Percentiles rank a stretch among this genome's conserved stretches.
Conservation (phyloP, 2,113 vertebrate genomes). For the Agapornis roseicollis region DNA sequence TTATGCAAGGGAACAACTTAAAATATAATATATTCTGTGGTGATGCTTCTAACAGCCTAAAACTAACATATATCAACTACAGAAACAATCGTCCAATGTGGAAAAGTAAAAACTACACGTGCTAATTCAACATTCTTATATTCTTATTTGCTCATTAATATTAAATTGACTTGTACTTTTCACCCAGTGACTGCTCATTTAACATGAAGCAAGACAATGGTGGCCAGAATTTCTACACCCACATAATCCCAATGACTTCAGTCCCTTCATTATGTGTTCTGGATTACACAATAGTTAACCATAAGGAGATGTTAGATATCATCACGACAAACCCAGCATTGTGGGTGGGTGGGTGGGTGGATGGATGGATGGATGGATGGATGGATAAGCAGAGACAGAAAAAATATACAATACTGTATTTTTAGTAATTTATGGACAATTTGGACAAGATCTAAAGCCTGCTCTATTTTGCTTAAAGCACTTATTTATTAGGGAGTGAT, state of each 20-base stretch:
- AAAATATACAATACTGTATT: neutral
- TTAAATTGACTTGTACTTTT: slow-evolving; percentile 30
- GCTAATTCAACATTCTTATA: neutral
- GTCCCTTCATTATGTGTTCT: neutral
- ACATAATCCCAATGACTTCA: slow-evolving; percentile 33
- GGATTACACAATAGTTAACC: neutral
- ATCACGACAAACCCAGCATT: neutral
- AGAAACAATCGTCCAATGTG: neutral
- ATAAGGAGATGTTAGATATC: neutral
- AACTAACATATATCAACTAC: neutral
- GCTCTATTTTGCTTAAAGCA: neutral
- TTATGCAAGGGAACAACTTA: neutral
- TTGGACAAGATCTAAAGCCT: neutral
- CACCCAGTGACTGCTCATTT: neutral
- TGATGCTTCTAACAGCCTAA: neutral
- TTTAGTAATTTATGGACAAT: neutral
- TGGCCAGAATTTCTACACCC: slow-evolving; percentile 39
- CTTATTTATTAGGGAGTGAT: neutral
- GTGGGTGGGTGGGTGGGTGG: too few species aligned
- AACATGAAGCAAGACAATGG: slow-evolving; percentile 1
- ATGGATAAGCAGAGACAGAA: neutral
- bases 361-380: neutral
- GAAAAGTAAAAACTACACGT: neutral
- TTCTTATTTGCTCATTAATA: slow-evolving; percentile 23
- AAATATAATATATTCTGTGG: neutral